Conservation (phyloP, 2,888 invertebrate species). For the Epirrhoe alternata region DNA sequence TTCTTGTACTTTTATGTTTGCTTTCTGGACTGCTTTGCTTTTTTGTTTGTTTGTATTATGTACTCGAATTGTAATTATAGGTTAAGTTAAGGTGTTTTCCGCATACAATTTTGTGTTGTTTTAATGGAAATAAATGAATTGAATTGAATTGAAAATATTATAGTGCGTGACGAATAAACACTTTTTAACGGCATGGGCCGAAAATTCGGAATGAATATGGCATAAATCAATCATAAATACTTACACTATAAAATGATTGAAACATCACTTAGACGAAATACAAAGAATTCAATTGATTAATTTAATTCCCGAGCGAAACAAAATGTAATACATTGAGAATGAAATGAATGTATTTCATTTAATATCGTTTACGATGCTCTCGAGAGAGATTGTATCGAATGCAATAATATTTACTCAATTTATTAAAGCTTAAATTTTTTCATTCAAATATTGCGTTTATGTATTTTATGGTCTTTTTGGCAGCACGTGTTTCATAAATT, state of each 20-base stretch:
- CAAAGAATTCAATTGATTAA: background rate
- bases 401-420: constrained; percentile 29
- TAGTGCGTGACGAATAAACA: no score
- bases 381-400: constrained; percentile 19
- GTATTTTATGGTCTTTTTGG: constrained; percentile 15
- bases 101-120: no score
- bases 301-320: constrained; percentile 6
- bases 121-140: no score
- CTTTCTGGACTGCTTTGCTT: no score
- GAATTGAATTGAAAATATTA: no score
- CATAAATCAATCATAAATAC: no score
- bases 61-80: no score
- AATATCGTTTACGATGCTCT: constrained; percentile 16
- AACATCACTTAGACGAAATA: background rate
- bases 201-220: no score
- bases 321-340: background rate
- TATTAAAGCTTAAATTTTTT: constrained; percentile 13
- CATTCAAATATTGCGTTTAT: constrained; percentile 5
- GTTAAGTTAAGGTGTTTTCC: no score
- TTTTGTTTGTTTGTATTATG: no score
- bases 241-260: background rate
- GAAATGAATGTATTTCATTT: constrained; percentile 21
- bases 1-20: no score
- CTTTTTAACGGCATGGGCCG: no score
- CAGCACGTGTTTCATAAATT: background rate